Percentiles rank a stretch among this genome's conserved stretches.
phyloP scores from a whole-genome alignment of 2,888 invertebrate species.

The Arrhopalites spinosus region DNA sequence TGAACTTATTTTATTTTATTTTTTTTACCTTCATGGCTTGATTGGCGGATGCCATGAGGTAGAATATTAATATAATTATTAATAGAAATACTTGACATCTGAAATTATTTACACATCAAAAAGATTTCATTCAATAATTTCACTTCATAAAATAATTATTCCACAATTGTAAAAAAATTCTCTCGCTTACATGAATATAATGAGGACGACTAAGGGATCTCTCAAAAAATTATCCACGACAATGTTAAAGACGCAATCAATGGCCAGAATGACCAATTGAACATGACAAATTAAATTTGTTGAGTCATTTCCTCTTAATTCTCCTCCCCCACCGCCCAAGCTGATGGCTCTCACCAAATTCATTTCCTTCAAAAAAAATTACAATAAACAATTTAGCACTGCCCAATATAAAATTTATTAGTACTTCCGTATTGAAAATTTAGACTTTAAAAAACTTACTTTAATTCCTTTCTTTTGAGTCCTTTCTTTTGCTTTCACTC shows the following conservation, averaged over 20 bases:
- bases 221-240: conserved; percentile 29
- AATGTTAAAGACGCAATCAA: conserved; percentile 35
- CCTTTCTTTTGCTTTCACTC: no score
- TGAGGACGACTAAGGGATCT: conserved; percentile 27
- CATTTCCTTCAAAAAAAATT: no score
- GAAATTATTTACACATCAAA: conserved; percentile 6
- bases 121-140: neutral
- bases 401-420: no score
- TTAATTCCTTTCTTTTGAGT: no score
- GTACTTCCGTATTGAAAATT: no score
- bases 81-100: conserved; percentile 30
- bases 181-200: conserved; percentile 35
- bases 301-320: conserved; percentile 25
- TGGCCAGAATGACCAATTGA: conserved; percentile 14
- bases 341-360: conserved; percentile 37
- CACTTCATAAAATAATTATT: neutral
- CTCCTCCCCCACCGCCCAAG: conserved; percentile 20
- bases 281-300: conserved; percentile 26
- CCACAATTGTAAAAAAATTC: neutral
- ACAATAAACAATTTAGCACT: no score
- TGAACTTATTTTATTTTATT: no score
- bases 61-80: conserved; percentile 28
- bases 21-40: conserved; percentile 35
- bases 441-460: no score
- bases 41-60: conserved; percentile 33